Evolutionary conservation across 2,113 vertebrate genomes (phyloP).

Genomic region (Acrocephalus arundinaceus): DNA sequence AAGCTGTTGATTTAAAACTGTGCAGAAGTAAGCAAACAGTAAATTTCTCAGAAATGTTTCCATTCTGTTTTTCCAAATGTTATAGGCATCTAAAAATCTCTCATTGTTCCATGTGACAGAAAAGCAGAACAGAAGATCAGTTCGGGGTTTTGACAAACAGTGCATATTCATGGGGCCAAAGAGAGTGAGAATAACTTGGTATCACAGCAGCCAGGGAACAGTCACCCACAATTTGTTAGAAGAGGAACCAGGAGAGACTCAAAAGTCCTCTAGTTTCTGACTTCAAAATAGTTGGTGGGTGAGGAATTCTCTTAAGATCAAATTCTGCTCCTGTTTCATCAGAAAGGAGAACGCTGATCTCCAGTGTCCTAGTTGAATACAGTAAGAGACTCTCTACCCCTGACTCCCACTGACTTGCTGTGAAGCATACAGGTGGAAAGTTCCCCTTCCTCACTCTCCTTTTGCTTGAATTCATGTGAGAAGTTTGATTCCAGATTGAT

Average conservation of each 20-base stretch:
- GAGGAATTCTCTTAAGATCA: not conserved
- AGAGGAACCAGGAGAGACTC: not conserved
- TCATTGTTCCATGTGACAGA: not conserved
- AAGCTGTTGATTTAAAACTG: not conserved
- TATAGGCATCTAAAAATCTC: not conserved
- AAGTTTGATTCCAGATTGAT: not conserved
- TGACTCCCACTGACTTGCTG: accelerated
- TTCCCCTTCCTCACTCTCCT: not conserved
- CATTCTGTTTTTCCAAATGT: not conserved
- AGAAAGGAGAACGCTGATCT: not conserved
- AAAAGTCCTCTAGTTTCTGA: not conserved
- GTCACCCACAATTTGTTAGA: not conserved
- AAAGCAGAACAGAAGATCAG: not conserved
- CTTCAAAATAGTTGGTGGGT: not conserved
- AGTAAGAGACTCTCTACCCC: not conserved
- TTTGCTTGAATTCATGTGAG: not conserved
- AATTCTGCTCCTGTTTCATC: not conserved
- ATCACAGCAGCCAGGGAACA: not conserved
- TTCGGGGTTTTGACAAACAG: not conserved
- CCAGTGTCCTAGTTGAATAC: not conserved
- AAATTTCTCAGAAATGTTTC: not conserved
- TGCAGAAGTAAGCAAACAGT: not conserved
- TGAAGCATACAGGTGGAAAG: not conserved
- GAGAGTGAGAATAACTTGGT: not conserved
- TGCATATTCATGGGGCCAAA: not conserved